These are phyloP conservation scores for Masticophis lateralis DNA, from an alignment of 2,797 vertebrate species.

Conservation along the genomic window DNA sequence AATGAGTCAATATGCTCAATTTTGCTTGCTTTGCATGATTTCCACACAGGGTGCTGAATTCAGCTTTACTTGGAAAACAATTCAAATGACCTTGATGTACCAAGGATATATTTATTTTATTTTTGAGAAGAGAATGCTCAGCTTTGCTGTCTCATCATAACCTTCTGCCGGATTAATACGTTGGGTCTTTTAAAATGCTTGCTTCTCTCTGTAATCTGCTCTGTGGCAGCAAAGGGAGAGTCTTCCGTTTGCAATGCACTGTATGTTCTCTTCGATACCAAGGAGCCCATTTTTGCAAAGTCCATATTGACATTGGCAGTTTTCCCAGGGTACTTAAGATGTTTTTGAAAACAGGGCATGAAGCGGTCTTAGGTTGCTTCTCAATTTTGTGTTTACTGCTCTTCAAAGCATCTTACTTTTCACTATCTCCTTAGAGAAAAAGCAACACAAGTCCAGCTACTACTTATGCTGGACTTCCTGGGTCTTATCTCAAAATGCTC, in stretches of 20 bases:
- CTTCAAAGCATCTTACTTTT: slow-evolving; percentile 1
- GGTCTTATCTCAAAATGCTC: neutral
- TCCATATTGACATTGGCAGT: slow-evolving; percentile 30
- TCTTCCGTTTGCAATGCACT: neutral
- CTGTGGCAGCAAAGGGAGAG: accelerated
- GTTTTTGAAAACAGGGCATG: neutral
- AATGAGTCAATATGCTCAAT: neutral
- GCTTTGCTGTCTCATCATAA: slow-evolving; percentile 9
- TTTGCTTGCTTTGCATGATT: slow-evolving; percentile 6
- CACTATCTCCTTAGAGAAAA: neutral
- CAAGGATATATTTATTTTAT: neutral
- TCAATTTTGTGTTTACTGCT: neutral
- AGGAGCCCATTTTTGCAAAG: slow-evolving; percentile 2
- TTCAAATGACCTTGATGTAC: slow-evolving; percentile 6
- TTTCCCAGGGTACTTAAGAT: slow-evolving; percentile 27
- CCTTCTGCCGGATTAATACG: neutral
- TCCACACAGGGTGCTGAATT: slow-evolving; percentile 21
- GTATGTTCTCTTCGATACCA: neutral
- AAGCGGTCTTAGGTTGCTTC: neutral
- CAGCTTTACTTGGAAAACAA: neutral
- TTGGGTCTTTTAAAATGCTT: slow-evolving; percentile 2
- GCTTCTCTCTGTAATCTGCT: slow-evolving; percentile 3
- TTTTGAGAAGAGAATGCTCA: slow-evolving; percentile 10
- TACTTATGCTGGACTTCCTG: neutral
- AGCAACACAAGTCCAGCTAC: neutral